Conservation (phyloP, 2,797 vertebrate genomes). For the Lepidocolaptes lacrymiger region DNA sequence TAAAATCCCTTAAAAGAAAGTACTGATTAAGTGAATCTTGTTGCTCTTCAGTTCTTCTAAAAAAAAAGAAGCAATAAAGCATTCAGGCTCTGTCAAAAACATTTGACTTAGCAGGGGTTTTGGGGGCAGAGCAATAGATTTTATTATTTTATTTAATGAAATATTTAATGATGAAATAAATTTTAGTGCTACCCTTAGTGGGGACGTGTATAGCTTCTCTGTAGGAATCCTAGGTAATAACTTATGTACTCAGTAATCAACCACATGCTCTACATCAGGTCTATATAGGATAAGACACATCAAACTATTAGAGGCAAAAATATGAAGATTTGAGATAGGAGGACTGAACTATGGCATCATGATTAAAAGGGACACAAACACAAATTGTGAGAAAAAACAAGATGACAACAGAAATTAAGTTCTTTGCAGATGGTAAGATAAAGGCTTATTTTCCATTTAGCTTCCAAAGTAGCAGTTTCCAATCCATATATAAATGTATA, state of each 20-base stretch:
- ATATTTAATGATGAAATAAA: neutral
- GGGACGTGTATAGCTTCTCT: neutral
- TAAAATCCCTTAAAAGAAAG: neutral
- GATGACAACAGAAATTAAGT: neutral
- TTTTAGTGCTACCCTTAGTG: neutral
- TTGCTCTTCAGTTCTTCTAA: constrained; percentile 50
- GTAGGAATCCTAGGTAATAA: neutral
- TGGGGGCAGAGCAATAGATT: neutral
- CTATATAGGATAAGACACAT: neutral
- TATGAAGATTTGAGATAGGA: neutral
- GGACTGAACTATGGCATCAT: constrained; percentile 22
- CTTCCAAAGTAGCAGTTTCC: constrained; percentile 17
- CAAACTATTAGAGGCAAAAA: constrained; percentile 40
- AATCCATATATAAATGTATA: neutral
- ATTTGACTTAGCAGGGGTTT: neutral
- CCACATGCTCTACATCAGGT: neutral
- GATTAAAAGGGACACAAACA: neutral
- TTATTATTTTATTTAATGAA: neutral
- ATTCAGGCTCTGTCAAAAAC: neutral
- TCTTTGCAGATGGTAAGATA: constrained; percentile 26
- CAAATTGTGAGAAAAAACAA: too few species aligned
- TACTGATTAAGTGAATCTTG: constrained; percentile 13
- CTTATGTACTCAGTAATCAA: constrained; percentile 24
- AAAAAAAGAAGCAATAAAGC: neutral
- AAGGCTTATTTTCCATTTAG: constrained; percentile 37